Conservation (phyloP, 1,140 invertebrate genomes). For the Brachystomella parvula region DNA sequence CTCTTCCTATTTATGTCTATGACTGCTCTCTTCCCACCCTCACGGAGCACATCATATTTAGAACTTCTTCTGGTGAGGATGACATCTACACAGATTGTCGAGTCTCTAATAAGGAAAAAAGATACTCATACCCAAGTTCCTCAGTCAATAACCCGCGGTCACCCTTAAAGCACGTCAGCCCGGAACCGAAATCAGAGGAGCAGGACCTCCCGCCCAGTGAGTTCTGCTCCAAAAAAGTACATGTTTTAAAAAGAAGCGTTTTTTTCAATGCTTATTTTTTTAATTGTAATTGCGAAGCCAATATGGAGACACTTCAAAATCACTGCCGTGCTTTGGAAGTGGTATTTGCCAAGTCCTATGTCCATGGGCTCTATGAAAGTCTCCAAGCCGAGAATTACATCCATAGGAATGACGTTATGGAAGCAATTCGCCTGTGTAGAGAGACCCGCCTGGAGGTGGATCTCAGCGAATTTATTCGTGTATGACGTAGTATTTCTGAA, state of each 20-base stretch:
- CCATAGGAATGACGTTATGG: constrained; percentile 57
- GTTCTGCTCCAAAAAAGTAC: constrained; percentile 14
- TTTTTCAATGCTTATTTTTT: constrained; percentile 16
- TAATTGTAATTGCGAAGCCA: not conserved
- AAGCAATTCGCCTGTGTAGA: constrained; percentile 65
- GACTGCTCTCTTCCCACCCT: constrained; percentile 56
- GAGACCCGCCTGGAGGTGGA: constrained; percentile 62
- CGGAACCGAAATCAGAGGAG: constrained; percentile 40
- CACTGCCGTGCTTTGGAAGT: constrained; percentile 55
- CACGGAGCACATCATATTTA: constrained; percentile 42
- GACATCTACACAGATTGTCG: constrained; percentile 38
- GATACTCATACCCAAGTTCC: not conserved
- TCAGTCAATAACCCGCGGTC: not conserved
- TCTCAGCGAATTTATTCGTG: constrained; percentile 59
- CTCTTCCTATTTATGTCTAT: constrained; percentile 60
- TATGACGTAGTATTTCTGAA: constrained; percentile 32
- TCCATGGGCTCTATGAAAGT: constrained; percentile 56
- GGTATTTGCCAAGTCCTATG: constrained; percentile 59
- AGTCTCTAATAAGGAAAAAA: not conserved
- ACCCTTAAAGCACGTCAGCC: constrained; percentile 26
- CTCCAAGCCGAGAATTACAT: constrained; percentile 54
- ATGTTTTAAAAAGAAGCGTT: not conserved
- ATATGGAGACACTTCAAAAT: constrained; percentile 47
- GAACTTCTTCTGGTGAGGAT: constrained; percentile 38
- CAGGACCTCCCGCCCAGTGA: constrained; percentile 35